These are phyloP conservation scores for Chrysomallon squamiferum DNA, from an alignment of 1,140 invertebrate species.

Conservation along the genomic window DNA sequence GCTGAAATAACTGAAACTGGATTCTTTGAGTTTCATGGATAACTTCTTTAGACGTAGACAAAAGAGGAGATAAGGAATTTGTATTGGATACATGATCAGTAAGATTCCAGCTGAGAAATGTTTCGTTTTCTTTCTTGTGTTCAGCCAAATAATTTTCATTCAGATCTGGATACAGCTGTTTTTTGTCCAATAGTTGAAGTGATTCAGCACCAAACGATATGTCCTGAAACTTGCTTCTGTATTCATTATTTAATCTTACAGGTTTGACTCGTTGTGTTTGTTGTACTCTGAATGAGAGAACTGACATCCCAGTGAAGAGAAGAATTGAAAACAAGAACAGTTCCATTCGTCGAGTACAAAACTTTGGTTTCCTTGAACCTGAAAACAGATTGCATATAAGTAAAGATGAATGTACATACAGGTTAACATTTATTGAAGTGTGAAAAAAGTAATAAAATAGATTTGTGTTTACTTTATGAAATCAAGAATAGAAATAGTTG, in stretches of 20 bases:
- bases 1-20: conserved; percentile 12
- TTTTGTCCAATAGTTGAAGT: neutral
- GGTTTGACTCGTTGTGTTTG: too few species aligned
- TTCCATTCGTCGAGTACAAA: too few species aligned
- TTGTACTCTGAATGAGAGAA: too few species aligned
- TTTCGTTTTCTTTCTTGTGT: neutral
- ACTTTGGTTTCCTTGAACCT: too few species aligned
- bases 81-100: conserved; percentile 5
- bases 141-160: neutral
- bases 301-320: too few species aligned
- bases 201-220: neutral
- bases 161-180: neutral
- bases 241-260: neutral
- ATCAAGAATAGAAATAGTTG: too few species aligned
- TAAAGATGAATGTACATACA: too few species aligned
- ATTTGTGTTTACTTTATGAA: too few species aligned
- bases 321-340: too few species aligned
- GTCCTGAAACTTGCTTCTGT: neutral
- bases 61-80: conserved; percentile 5
- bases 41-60: conserved; percentile 11
- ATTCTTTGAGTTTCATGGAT: conserved; percentile 24
- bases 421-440: too few species aligned
- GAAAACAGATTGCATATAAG: too few species aligned
- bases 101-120: neutral
- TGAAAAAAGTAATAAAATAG: too few species aligned